phyloP scores from a whole-genome alignment of 2,888 invertebrate genomes.

The Thumatha senex region DNA sequence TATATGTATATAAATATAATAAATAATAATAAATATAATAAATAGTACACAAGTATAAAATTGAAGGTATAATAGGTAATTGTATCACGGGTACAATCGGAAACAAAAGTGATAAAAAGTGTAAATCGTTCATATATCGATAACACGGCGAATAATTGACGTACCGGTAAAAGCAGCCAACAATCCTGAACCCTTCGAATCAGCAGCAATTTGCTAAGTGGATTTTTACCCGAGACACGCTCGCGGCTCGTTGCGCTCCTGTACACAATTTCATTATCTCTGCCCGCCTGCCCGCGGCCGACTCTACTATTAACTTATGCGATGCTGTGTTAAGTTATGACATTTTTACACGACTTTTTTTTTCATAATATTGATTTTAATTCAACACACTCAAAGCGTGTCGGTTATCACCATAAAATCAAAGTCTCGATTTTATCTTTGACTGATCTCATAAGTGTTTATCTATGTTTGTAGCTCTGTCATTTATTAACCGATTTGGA shows the following conservation, averaged over 20 bases:
- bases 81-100: constrained; percentile 21
- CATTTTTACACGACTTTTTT: constrained; percentile 43
- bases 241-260: constrained; percentile 81
- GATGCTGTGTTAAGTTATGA: constrained; percentile 69
- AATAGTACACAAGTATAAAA: no score
- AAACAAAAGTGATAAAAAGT: constrained; percentile 40
- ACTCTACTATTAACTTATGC: constrained; percentile 76
- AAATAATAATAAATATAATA: no score
- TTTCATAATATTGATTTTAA: background rate
- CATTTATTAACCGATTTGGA: no score
- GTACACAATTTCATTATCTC: constrained; percentile 84
- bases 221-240: constrained; percentile 84
- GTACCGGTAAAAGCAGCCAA: constrained; percentile 78
- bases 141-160: constrained; percentile 76
- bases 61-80: no score
- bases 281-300: constrained; percentile 70
- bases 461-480: no score
- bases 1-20: no score
- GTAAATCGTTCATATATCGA: constrained; percentile 67
- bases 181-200: constrained; percentile 83
- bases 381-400: no score
- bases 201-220: constrained; percentile 85
- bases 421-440: no score
- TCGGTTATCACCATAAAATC: no score
- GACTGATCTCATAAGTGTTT: no score